Percentiles rank a stretch among this genome's conserved stretches.
Conservation (phyloP, 2,888 invertebrate species). For the Ischnus inquisitorius region DNA sequence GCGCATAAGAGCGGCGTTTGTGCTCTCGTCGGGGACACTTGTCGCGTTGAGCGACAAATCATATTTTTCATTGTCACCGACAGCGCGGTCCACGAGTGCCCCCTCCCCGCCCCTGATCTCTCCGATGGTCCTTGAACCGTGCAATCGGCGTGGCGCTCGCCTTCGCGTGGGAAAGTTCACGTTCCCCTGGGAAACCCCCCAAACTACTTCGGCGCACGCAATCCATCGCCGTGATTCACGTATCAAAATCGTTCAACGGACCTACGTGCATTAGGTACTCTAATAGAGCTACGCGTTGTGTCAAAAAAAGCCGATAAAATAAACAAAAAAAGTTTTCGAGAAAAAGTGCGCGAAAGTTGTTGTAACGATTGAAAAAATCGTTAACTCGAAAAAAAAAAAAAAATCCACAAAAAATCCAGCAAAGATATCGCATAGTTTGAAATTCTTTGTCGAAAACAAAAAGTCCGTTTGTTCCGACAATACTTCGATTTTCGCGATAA, state of each 20-base stretch:
- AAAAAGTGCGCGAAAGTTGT: no score
- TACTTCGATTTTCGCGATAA: no score
- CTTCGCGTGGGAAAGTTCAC: constrained; percentile 69
- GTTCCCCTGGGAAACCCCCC: constrained; percentile 62
- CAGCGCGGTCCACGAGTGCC: constrained; percentile 6
- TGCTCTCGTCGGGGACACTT: not conserved
- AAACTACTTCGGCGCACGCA: constrained; percentile 52
- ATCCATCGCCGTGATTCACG: constrained; percentile 21
- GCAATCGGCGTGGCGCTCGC: constrained; percentile 40
- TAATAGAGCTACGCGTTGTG: not conserved
- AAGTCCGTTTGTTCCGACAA: no score
- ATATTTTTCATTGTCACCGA: constrained; percentile 53
- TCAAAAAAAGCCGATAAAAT: not conserved
- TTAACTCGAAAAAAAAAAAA: no score
- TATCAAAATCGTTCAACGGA: constrained; percentile 19
- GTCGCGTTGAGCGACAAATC: constrained; percentile 4
- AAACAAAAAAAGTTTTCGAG: no score
- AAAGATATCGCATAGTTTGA: no score
- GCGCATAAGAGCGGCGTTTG: no score
- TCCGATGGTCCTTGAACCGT: constrained; percentile 69
- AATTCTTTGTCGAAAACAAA: no score
- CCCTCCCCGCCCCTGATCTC: not conserved
- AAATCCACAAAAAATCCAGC: no score
- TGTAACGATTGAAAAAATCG: no score
- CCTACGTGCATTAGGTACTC: not conserved